phyloP scores from a whole-genome alignment of 1,140 invertebrate genomes.

The Prorops nasuta region DNA sequence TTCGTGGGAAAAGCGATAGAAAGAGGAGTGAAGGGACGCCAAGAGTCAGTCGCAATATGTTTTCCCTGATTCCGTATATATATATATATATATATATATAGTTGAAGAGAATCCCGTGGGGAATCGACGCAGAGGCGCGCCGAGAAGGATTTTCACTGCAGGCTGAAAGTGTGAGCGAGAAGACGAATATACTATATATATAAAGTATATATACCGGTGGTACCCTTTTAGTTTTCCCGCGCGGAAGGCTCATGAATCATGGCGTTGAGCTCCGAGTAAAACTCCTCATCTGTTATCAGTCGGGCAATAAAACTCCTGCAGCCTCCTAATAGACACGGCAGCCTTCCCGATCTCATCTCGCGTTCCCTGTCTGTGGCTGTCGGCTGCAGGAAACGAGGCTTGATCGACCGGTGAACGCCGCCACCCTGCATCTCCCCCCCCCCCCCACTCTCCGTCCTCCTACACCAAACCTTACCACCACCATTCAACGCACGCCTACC shows the following conservation, averaged over 20 bases:
- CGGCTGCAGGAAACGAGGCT: no score
- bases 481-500: no score
- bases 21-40: neutral
- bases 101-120: no score
- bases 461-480: no score
- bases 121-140: neutral
- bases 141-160: neutral
- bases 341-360: constrained; percentile 4
- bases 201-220: no score
- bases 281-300: constrained; percentile 31
- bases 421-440: no score
- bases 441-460: no score
- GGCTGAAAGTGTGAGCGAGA: neutral
- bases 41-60: constrained; percentile 20
- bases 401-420: no score
- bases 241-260: constrained; percentile 32
- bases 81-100: no score
- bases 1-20: neutral
- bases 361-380: constrained; percentile 1
- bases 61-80: constrained; percentile 23
- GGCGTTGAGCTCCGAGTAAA: constrained; percentile 17
- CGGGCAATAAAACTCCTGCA: constrained; percentile 31
- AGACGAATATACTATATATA: no score
- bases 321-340: constrained; percentile 21
- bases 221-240: no score